Conservation (phyloP, 35 echinoderm and acorn worm species). For the Ophioderma brevispina region DNA sequence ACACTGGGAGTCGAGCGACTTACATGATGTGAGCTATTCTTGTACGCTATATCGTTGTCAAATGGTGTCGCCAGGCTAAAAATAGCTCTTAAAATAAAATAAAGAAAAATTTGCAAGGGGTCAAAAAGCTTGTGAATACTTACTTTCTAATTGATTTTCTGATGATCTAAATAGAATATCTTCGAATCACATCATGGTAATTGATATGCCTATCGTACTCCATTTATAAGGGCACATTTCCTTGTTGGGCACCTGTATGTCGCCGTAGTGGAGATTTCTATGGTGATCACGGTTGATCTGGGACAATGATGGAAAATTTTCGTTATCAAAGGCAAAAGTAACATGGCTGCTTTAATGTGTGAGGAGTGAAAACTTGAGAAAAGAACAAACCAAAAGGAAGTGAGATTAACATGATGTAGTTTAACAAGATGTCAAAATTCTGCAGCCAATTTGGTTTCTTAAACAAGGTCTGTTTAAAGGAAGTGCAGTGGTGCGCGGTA, state of each 20-base stretch:
- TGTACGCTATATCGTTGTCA: too few relatives aligned
- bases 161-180: slow-evolving; percentile 76
- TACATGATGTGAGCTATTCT: too few relatives aligned
- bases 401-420: not conserved
- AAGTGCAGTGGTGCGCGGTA: too few relatives aligned
- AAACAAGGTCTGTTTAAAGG: too few relatives aligned
- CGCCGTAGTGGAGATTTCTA: slow-evolving; percentile 86
- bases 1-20: too few relatives aligned
- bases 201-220: slow-evolving; percentile 46
- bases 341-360: slow-evolving; percentile 80
- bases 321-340: slow-evolving; percentile 89
- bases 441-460: too few relatives aligned
- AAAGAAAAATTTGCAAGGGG: too few relatives aligned
- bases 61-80: too few relatives aligned
- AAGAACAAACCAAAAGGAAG: not conserved
- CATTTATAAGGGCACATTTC: slow-evolving; percentile 86
- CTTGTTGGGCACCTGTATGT: slow-evolving; percentile 56
- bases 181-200: not conserved
- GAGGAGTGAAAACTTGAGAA: slow-evolving; percentile 64
- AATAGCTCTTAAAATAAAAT: too few relatives aligned
- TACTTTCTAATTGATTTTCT: slow-evolving; percentile 69
- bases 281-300: slow-evolving; percentile 46
- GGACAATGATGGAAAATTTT: slow-evolving; percentile 78
- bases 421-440: too few relatives aligned
- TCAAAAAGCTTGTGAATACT: too few relatives aligned